Conservation (phyloP, 1,140 invertebrate genomes). For the Bilobella aurantiaca region DNA sequence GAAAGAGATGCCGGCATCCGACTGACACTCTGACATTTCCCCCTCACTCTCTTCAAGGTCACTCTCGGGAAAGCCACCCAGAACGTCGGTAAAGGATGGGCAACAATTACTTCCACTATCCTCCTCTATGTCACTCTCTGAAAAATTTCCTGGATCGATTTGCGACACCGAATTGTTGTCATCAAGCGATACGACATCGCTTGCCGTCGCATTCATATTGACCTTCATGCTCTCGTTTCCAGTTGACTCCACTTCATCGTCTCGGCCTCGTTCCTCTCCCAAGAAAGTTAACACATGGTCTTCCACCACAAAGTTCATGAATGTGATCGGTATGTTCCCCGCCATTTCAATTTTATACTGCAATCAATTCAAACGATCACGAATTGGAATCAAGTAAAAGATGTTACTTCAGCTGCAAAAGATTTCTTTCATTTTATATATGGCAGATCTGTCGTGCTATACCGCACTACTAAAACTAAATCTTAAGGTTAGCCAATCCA, state of each 20-base stretch:
- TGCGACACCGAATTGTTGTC: neutral
- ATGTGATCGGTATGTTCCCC: neutral
- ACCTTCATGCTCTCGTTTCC: constrained; percentile 1
- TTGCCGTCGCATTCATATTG: neutral
- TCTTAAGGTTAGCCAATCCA: too few relatives aligned
- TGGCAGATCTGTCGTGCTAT: too few relatives aligned
- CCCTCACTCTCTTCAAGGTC: neutral
- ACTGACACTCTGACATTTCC: neutral
- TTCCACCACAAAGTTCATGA: neutral
- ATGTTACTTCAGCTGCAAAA: too few relatives aligned
- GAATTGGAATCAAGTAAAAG: too few relatives aligned
- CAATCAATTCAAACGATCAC: too few relatives aligned
- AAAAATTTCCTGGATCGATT: neutral
- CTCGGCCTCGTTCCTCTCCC: neutral
- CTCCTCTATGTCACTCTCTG: neutral
- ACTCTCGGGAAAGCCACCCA: neutral
- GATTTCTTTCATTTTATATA: too few relatives aligned
- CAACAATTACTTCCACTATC: neutral
- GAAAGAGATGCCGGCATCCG: neutral
- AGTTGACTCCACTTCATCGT: neutral
- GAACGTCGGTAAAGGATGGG: neutral
- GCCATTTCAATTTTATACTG: too few relatives aligned
- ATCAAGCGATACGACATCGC: neutral
- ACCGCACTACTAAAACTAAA: too few relatives aligned
- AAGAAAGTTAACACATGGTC: neutral